Evolutionary conservation across 2,888 invertebrate genomes (phyloP), one percentile per base, ranked within the genome.

Genomic region (Athalia rosae): DNA sequence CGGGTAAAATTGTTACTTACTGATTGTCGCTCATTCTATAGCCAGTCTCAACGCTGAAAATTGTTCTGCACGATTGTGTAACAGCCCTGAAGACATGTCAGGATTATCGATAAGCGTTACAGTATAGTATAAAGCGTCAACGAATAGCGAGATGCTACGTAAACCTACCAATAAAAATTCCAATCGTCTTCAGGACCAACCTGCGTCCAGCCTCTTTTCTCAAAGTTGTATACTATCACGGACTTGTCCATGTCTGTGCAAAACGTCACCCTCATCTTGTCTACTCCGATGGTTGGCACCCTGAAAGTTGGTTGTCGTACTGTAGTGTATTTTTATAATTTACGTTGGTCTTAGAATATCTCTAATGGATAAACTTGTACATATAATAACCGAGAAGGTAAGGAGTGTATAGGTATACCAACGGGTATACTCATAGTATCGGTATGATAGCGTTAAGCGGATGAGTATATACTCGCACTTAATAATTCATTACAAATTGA

Each of bases 171-270:
- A 89, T 98, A 98, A 87, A 98, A 95, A 89, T 98, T 97, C 98
- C 98, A 98, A 84, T 98, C 97, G 86, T 97, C 98, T 83, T 98
- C 97, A 0, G 96, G 94, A 0, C 94, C 94, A 0, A 97, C 98
- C 89, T 95, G 95, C 7, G 92, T 90, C 98, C 98, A 98, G 9
- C 97, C 97, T 76, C 98, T 92, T 85, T 97, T 95, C 84, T 98
- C 97, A 87, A 98, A 98, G 90, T 97, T 98, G 83, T 95, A 95
- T 73, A 97, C 93, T 78, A 98, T 93, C 8, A 98, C 98, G 41
- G 97, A 98, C 90, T 98, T 98, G 86, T 98, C 98, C 86, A 97
- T 93, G 90, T 97, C 97, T n/a, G 96, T 96, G 85, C 95, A 95
- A 89, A 93, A 95, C 9, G 93, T 91, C 28, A 94, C 91, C 84